Evolutionary conservation across 2,888 invertebrate species (phyloP), one percentile per base, ranked within the genome.

Genomic region (Dromius quadrimaculatus): DNA sequence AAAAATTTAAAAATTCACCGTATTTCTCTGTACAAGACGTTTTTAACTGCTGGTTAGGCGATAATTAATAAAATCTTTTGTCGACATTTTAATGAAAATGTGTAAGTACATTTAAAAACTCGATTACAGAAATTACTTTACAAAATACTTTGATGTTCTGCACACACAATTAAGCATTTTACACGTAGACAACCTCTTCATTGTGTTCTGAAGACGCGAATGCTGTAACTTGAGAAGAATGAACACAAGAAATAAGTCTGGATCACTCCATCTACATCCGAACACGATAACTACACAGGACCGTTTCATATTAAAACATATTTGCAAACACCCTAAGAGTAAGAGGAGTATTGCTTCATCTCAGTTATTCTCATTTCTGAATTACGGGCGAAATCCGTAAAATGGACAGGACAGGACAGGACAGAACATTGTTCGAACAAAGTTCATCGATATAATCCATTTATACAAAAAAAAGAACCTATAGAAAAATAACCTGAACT

Each of bases 11-110:
- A n/a, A n/a, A n/a, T n/a, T n/a, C n/a, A n/a, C n/a, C n/a, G n/a
- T n/a, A n/a, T n/a, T n/a, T n/a, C n/a, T n/a, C n/a, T n/a, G n/a
- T n/a, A n/a, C n/a, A n/a, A n/a, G n/a, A n/a, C n/a, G n/a, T n/a
- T n/a, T n/a, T n/a, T n/a, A n/a, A n/a, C n/a, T n/a, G 11, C 47
- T 22, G 47, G 22, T 11, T 11, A 5, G 13, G 57, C 34, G 68
- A 59, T 68, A 68, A 68, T 68, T 59, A 68, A 68, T 68, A 68
- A 57, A 45, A 68, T 68, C 68, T 68, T 66, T 68, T 59, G 68
- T 32, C 66, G 28, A 59, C 17, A 34, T 15, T 68, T 45, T 68
- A 68, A 68, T 68, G 68, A 68, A 68, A 68, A 68, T 68, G 68
- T 68, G 57, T 68, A 59, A 41, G 62, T 62, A 62, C 43, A 59